Percentiles rank a stretch among this genome's conserved stretches.
These are phyloP conservation scores for Apodemus speciosus DNA, from an alignment of 2,113 vertebrate species.

Conservation along the genomic window DNA sequence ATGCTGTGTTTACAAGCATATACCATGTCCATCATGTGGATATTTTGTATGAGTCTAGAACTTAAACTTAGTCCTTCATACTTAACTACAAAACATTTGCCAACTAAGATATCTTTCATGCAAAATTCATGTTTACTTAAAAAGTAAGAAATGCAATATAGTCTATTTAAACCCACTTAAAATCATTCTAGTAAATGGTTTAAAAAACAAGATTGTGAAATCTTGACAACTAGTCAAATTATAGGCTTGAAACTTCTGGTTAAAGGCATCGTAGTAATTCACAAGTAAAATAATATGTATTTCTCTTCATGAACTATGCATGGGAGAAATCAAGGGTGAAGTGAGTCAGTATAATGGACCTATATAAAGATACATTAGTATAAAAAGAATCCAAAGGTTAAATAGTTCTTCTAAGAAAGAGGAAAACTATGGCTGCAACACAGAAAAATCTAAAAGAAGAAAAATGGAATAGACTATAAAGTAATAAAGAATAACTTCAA, in stretches of 20 bases:
- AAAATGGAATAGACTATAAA: background rate
- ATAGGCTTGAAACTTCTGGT: background rate
- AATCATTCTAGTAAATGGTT: background rate
- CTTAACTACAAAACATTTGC: background rate
- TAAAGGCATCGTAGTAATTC: slow-evolving; percentile 27
- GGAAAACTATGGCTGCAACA: background rate
- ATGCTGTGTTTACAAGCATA: background rate
- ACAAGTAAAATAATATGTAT: background rate
- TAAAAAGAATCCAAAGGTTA: background rate
- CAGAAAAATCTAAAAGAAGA: background rate
- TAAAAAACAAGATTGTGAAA: background rate
- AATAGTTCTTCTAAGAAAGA: background rate
- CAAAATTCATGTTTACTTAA: background rate
- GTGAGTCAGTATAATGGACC: background rate
- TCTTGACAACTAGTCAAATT: slow-evolving; percentile 13
- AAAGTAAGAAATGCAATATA: background rate
- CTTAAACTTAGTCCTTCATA: background rate
- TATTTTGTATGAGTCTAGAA: background rate
- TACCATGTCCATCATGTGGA: background rate
- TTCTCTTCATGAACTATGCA: background rate
- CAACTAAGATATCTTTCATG: background rate
- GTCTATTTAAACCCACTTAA: background rate
- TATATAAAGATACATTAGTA: background rate
- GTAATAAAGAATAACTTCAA: background rate
- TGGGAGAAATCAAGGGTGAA: background rate